Evolutionary conservation across 2,888 invertebrate genomes (phyloP).

Genomic region (Chelonus formosanus): DNA sequence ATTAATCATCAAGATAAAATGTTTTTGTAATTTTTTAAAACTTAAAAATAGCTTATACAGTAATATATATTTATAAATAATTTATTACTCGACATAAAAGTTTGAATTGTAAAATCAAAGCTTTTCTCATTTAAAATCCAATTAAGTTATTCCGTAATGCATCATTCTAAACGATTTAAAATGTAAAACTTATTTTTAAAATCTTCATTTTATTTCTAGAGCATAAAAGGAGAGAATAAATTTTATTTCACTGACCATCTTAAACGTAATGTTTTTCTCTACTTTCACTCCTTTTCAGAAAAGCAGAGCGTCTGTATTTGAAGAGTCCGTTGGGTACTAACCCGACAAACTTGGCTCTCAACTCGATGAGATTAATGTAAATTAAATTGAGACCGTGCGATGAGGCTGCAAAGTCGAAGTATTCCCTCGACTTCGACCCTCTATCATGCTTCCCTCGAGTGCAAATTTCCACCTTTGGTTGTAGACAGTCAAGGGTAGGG

Average conservation of each 20-base stretch:
- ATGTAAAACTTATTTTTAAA: too few species aligned
- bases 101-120: too few species aligned
- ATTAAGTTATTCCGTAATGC: too few species aligned
- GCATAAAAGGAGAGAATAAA: too few species aligned
- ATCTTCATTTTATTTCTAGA: too few species aligned
- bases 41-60: too few species aligned
- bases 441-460: constrained; percentile 30
- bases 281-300: background rate
- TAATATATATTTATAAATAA: too few species aligned
- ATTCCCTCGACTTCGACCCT: constrained; percentile 30
- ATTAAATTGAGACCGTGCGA: constrained; percentile 44
- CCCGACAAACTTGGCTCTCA: constrained; percentile 36
- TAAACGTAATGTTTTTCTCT: background rate
- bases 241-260: background rate
- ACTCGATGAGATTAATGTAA: constrained; percentile 45
- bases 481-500: constrained; percentile 16
- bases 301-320: constrained; percentile 26
- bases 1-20: too few species aligned
- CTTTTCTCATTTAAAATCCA: too few species aligned
- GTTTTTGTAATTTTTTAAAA: too few species aligned
- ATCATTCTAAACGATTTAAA: too few species aligned
- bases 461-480: constrained; percentile 24
- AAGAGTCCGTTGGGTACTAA: constrained; percentile 33
- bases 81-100: too few species aligned
- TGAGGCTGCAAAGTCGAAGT: constrained; percentile 34